Conservation (phyloP, 1,140 invertebrate genomes). For the Papilio helenus region DNA sequence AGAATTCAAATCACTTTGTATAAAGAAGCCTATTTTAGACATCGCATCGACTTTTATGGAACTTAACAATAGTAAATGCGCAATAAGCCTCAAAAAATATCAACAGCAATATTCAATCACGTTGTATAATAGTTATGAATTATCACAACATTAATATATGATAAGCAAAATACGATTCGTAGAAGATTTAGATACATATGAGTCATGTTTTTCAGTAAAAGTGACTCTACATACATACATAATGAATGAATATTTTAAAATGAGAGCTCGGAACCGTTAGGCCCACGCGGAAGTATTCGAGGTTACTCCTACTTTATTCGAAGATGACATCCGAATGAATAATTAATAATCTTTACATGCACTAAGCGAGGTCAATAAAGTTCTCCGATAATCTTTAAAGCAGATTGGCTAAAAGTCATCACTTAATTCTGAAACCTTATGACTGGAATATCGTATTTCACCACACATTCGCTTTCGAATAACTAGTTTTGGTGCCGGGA, state of each 20-base stretch:
- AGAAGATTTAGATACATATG: slow-evolving; percentile 41
- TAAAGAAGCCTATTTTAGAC: slow-evolving; percentile 41
- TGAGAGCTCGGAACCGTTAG: slow-evolving; percentile 73
- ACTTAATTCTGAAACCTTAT: slow-evolving; percentile 49
- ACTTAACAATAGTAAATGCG: slow-evolving; percentile 77
- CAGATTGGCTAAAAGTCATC: slow-evolving; percentile 38
- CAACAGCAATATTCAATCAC: slow-evolving; percentile 51
- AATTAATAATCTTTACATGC: slow-evolving; percentile 29
- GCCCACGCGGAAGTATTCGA: slow-evolving; percentile 49
- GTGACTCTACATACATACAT: slow-evolving; percentile 6
- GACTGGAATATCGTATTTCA: slow-evolving; percentile 48
- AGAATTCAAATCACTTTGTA: slow-evolving; percentile 41
- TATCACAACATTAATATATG: slow-evolving; percentile 43
- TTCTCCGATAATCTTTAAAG: slow-evolving; percentile 32
- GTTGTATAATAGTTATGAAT: slow-evolving; percentile 40
- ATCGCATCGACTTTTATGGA: slow-evolving; percentile 44
- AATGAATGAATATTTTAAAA: slow-evolving; percentile 58
- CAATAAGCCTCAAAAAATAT: slow-evolving; percentile 69
- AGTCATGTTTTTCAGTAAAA: slow-evolving; percentile 25
- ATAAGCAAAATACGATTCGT: slow-evolving; percentile 5
- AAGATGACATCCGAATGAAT: slow-evolving; percentile 44
- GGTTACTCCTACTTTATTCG: slow-evolving; percentile 51
- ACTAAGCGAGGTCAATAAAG: slow-evolving; percentile 38
- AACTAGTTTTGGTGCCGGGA: slow-evolving; percentile 38
- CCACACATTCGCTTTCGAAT: slow-evolving; percentile 46